A percentile compares a stretch with the other conserved stretches of the same genome.
Conservation (phyloP, 30 jellyfish, hydroid and myxozoan genomes). For the Hydra vulgaris region DNA sequence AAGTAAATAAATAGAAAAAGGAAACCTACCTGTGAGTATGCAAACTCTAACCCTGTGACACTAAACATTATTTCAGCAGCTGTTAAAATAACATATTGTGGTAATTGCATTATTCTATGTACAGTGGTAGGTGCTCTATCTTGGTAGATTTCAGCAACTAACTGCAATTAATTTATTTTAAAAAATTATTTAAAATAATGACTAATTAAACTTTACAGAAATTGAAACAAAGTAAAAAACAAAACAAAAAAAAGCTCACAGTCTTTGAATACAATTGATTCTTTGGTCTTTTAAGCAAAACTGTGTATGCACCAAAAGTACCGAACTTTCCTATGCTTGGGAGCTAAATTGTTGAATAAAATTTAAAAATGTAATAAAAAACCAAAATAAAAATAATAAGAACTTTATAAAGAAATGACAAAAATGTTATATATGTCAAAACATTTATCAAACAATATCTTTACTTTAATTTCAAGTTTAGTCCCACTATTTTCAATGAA, state of each 20-base stretch:
- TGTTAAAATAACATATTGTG: constrained; percentile 80
- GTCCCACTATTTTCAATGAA: too few relatives aligned
- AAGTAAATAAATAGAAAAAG: neutral
- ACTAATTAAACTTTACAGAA: neutral
- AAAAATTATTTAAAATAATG: too few relatives aligned
- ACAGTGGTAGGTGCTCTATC: constrained; percentile 74
- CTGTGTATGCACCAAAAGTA: constrained; percentile 77
- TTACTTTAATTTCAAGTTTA: too few relatives aligned
- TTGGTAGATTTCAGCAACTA: constrained; percentile 47
- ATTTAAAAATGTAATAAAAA: too few relatives aligned
- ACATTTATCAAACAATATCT: too few relatives aligned
- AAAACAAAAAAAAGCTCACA: constrained; percentile 16
- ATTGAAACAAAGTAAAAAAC: neutral
- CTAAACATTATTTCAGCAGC: constrained; percentile 98
- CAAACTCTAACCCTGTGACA: constrained; percentile 94
- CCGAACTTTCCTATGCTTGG: constrained; percentile 45
- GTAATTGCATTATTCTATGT: constrained; percentile 92
- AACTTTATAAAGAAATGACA: too few relatives aligned
- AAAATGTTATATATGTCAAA: too few relatives aligned
- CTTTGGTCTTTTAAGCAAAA: constrained; percentile 37
- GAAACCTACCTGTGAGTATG: constrained; percentile 82
- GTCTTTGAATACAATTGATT: constrained; percentile 9
- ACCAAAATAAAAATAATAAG: too few relatives aligned
- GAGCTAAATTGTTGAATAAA: constrained; percentile 34
- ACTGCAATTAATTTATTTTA: constrained; percentile 19